A percentile compares a stretch with the other conserved stretches of the same genome.
These are phyloP conservation scores for Bicyclus anynana DNA, from an alignment of 1,140 invertebrate genomes.

Conservation along the genomic window DNA sequence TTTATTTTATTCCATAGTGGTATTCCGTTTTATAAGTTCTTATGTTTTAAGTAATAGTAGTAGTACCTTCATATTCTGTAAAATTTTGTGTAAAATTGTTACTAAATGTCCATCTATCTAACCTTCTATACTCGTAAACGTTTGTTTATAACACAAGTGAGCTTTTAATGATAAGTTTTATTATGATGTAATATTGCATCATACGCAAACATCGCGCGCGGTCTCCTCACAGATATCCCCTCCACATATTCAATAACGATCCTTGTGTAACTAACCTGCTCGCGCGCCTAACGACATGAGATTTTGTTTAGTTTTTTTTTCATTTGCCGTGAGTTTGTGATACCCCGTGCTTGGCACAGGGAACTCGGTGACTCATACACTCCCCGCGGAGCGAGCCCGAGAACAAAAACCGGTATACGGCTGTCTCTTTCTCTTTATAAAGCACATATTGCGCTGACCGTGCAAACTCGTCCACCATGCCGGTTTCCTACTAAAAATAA, in stretches of 20 bases:
- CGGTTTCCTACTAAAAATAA: neutral
- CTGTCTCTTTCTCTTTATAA: slow-evolving; percentile 25
- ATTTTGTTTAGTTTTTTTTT: slow-evolving; percentile 19
- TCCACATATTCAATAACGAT: neutral
- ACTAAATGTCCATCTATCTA: no score
- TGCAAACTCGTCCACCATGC: neutral
- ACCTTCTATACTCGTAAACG: no score
- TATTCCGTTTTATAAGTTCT: no score
- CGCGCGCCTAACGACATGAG: slow-evolving; percentile 17
- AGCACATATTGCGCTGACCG: neutral
- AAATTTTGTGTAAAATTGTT: no score
- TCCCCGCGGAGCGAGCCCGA: slow-evolving; percentile 5
- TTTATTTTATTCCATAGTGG: no score
- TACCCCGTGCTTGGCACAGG: slow-evolving; percentile 37
- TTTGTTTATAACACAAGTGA: no score
- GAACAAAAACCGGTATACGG: slow-evolving; percentile 23
- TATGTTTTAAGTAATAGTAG: no score
- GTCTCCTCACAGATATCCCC: slow-evolving; percentile 8
- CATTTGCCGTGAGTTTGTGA: slow-evolving; percentile 23
- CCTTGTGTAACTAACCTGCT: slow-evolving; percentile 15
- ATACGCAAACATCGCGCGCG: slow-evolving; percentile 4
- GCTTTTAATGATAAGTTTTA: neutral
- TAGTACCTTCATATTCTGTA: no score
- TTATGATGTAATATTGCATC: slow-evolving; percentile 32
- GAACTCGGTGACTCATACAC: slow-evolving; percentile 31